phyloP scores from a whole-genome alignment of 2,888 invertebrate genomes.

The Pristionchus maxplancki region DNA sequence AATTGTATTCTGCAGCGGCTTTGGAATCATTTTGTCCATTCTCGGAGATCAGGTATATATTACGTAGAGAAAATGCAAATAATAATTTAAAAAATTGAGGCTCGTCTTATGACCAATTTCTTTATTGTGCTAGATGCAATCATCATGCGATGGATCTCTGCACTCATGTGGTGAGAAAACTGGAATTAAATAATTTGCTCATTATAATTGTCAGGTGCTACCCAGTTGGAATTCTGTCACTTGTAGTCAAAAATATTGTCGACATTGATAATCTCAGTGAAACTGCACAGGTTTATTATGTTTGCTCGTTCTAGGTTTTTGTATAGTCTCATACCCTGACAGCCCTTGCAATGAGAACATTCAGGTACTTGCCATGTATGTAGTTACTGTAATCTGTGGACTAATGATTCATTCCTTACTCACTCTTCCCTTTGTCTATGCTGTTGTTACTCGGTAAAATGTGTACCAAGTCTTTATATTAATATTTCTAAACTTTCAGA shows the following conservation, averaged over 20 bases:
- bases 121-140: slow-evolving; percentile 92
- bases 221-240: slow-evolving; percentile 84
- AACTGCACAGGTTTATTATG: slow-evolving; percentile 81
- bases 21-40: slow-evolving; percentile 90
- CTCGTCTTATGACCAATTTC: slow-evolving; percentile 87
- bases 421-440: slow-evolving; percentile 90
- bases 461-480: background rate
- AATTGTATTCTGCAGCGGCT: slow-evolving; percentile 91
- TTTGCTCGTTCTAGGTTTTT: too few species aligned
- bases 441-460: slow-evolving; percentile 82
- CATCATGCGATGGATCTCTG: slow-evolving; percentile 92
- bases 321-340: too few species aligned
- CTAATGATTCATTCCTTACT: slow-evolving; percentile 93
- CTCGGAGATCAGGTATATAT: slow-evolving; percentile 84
- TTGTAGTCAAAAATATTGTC: slow-evolving; percentile 84
- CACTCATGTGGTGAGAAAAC: slow-evolving; percentile 90
- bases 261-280: slow-evolving; percentile 82
- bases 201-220: slow-evolving; percentile 84
- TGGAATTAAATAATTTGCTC: too few species aligned
- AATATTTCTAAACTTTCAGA: slow-evolving; percentile 54
- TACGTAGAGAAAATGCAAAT: background rate
- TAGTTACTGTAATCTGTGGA: slow-evolving; percentile 91
- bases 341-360: too few species aligned
- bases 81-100: slow-evolving; percentile 79
- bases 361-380: slow-evolving; percentile 90